A percentile compares a stretch with the other conserved stretches of the same genome.
phyloP scores from a whole-genome alignment of 2,888 invertebrate species.

The Druceiella hillmani region DNA sequence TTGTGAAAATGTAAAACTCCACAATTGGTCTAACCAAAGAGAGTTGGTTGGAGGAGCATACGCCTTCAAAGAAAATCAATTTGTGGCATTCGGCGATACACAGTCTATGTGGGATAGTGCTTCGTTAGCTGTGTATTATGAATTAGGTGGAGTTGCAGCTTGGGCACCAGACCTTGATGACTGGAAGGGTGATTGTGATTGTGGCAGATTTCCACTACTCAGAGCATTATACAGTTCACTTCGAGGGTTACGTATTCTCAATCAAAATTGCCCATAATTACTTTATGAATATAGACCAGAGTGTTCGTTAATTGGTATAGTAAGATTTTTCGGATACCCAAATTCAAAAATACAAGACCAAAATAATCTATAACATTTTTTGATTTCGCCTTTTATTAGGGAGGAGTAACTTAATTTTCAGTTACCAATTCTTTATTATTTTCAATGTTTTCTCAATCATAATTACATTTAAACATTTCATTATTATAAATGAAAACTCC shows the following conservation, averaged over 20 bases:
- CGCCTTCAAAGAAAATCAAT: slow-evolving; percentile 64
- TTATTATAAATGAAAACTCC: too few relatives aligned
- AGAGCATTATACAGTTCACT: slow-evolving; percentile 57
- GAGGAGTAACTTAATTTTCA: too few relatives aligned
- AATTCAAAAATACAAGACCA: too few relatives aligned
- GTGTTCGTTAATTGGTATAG: too few relatives aligned
- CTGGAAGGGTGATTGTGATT: slow-evolving; percentile 63
- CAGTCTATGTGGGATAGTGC: slow-evolving; percentile 58
- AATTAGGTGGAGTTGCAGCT: slow-evolving; percentile 67
- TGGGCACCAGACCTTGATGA: slow-evolving; percentile 79
- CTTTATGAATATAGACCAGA: too few relatives aligned
- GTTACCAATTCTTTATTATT: too few relatives aligned
- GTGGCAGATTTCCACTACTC: slow-evolving; percentile 62
- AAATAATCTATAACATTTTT: too few relatives aligned
- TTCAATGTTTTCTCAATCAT: too few relatives aligned
- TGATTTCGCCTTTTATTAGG: too few relatives aligned
- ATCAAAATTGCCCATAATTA: neutral
- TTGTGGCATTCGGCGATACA: slow-evolving; percentile 74
- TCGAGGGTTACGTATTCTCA: neutral
- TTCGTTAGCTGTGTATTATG: slow-evolving; percentile 50
- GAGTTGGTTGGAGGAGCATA: slow-evolving; percentile 63
- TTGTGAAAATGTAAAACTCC: slow-evolving; percentile 26
- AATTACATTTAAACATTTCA: too few relatives aligned
- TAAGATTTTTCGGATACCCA: too few relatives aligned
- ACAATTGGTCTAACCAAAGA: slow-evolving; percentile 50